These are phyloP conservation scores for Staurois parvus DNA, from an alignment of 2,797 vertebrate species.

Conservation along the genomic window DNA sequence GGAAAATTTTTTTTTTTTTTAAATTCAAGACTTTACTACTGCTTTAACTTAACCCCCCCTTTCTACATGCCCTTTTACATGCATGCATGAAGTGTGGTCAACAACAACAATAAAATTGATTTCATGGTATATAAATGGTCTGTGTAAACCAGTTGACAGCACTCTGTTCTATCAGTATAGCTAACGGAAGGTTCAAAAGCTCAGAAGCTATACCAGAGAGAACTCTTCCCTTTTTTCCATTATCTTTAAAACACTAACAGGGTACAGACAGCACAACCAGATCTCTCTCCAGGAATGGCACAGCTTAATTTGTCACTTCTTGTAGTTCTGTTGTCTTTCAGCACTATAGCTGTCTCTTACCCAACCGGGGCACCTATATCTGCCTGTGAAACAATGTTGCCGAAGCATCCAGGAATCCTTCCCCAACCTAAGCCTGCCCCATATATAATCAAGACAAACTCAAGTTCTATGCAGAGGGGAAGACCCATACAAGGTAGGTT, in stretches of 20 bases:
- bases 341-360: constrained; percentile 26
- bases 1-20: no score
- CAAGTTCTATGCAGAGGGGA: constrained; percentile 64
- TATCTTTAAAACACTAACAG: not conserved
- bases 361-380: constrained; percentile 67
- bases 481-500: constrained; percentile 70
- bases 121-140: not conserved
- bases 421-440: constrained; percentile 67
- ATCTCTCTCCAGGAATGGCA: constrained; percentile 10
- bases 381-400: constrained; percentile 70
- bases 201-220: not conserved
- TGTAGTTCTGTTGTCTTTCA: constrained; percentile 15
- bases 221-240: not conserved
- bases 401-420: constrained; percentile 64
- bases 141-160: not conserved
- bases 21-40: no score
- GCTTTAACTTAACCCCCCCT: not conserved
- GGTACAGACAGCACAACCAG: not conserved
- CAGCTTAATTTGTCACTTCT: not conserved
- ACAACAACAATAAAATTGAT: constrained; percentile 9
- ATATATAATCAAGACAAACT: constrained; percentile 67
- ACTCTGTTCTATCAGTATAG: constrained; percentile 7
- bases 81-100: not conserved
- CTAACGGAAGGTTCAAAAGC: not conserved
- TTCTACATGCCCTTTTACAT: not conserved